Base-by-base conservation (phyloP, 1,140 invertebrate genomes). In the Acromyrmex heyeri region DNA sequence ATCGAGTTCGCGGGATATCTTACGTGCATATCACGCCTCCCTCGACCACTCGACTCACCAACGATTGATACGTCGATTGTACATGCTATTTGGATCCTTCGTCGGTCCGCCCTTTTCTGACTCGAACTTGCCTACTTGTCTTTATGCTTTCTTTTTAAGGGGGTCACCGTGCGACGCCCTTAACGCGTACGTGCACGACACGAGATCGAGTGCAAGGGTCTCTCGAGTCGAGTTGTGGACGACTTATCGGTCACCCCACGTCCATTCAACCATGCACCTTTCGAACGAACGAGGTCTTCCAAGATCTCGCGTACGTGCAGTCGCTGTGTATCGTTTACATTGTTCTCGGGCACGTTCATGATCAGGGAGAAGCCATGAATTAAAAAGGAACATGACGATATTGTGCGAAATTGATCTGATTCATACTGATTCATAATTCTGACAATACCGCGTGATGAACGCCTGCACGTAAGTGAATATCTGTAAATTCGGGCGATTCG, bases 401-500 rank as follows among this genome's bases (percentile, higher is more conserved):
- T 64, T 72, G 16, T 44, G 24, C n/a, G 67, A 61, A 27, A 55
- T 34, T n/a, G 34, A 48, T 61, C 18, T 48, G 21, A 48, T 24
- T 50, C 24, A 10, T 12, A 21, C 21, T 21, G 21, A 21, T 21
- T 21, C 21, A 0, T 21, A 21, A 21, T 21, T 21, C 21, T 21
- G 27, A 12, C 62, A 65, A 87, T 89, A 75, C 24, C 62, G 27
- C 61, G 55, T 10, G 55, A 57, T 24, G 34, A 6, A 24, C 50
- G 30, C 53, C 30, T 6, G 5, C 76, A 57, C 69, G 76, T 62
- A 86, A 65, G 38, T 59, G 87, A 89, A 88, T 86, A 86, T 86
- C 70, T 85, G 90, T 92, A 94, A 93, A 93, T 92, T 92, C 55
- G 85, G 79, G 53, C 83, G 83, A 87, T 64, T 55, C 89, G 59